Percentiles rank a stretch among this genome's conserved stretches.
Conservation (phyloP, 2,113 vertebrate genomes). For the Otolemur garnettii region DNA sequence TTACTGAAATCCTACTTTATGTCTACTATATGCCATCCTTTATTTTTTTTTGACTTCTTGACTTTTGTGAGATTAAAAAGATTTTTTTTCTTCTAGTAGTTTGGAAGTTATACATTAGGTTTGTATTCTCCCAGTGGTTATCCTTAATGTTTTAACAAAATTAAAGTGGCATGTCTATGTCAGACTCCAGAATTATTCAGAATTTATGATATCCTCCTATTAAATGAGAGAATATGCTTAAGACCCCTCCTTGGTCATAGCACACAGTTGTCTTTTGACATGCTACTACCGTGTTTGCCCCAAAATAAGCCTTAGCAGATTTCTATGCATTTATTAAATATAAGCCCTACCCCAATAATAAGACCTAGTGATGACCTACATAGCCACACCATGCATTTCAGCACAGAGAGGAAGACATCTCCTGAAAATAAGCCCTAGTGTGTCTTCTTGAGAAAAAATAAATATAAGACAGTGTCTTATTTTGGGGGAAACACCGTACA, state of each 20-base stretch:
- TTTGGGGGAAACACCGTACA: no score
- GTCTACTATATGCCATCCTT: not conserved
- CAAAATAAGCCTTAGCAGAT: no score
- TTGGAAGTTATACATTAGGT: conserved; percentile 6
- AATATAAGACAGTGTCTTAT: no score
- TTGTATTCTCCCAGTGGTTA: not conserved
- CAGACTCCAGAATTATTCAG: not conserved
- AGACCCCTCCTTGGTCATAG: not conserved
- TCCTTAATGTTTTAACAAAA: not conserved
- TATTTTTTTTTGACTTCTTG: not conserved
- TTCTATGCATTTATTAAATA: no score
- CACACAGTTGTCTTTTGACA: not conserved
- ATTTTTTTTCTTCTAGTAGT: conserved; percentile 13
- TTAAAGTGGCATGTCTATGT: conserved; percentile 18
- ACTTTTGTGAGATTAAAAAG: not conserved
- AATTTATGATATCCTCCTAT: not conserved
- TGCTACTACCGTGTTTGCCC: not conserved
- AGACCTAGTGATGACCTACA: no score
- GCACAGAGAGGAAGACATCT: no score
- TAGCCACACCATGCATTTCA: no score
- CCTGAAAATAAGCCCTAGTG: no score
- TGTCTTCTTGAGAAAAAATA: no score
- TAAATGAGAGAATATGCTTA: not conserved
- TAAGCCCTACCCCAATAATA: no score
- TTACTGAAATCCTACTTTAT: not conserved